phyloP scores from a whole-genome alignment of 2,888 invertebrate species.

The Drosophila tanythrix region DNA sequence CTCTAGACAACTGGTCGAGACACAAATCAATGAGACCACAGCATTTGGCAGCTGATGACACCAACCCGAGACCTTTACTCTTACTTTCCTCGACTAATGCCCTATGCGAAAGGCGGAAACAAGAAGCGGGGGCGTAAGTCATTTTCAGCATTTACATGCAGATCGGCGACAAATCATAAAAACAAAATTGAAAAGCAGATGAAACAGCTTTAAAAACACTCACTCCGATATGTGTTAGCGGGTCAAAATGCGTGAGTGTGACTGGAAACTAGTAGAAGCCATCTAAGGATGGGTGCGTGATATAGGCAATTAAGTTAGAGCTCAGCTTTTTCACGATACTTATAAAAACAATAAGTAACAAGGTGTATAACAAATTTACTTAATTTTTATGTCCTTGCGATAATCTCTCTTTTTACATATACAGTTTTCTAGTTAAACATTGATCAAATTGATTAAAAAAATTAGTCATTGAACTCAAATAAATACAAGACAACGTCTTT shows the following conservation, averaged over 20 bases:
- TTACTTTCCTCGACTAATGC: slow-evolving; percentile 61
- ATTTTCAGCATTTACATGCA: slow-evolving; percentile 73
- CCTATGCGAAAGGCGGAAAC: slow-evolving; percentile 56
- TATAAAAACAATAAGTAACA: not conserved
- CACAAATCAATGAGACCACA: slow-evolving; percentile 65
- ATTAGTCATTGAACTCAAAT: not conserved
- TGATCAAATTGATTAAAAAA: not conserved
- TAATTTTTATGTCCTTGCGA: not conserved
- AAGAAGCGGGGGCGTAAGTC: slow-evolving; percentile 69
- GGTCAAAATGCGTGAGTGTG: slow-evolving; percentile 69
- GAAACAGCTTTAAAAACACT: slow-evolving; percentile 35
- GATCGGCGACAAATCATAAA: slow-evolving; percentile 69
- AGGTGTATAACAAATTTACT: not conserved
- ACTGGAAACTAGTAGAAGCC: slow-evolving; percentile 44
- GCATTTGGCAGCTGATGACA: slow-evolving; percentile 44
- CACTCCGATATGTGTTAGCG: slow-evolving; percentile 64
- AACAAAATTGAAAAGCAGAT: slow-evolving; percentile 58
- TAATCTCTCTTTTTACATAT: too few relatives aligned
- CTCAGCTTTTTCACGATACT: not conserved
- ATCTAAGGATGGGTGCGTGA: slow-evolving; percentile 35
- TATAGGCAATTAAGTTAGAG: not conserved
- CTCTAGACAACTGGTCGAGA: slow-evolving; percentile 29
- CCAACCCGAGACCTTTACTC: slow-evolving; percentile 56
- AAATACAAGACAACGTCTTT: not conserved
- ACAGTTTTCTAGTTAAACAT: too few relatives aligned